phyloP scores from a whole-genome alignment of 2,113 vertebrate species.

The Corvus cornix region DNA sequence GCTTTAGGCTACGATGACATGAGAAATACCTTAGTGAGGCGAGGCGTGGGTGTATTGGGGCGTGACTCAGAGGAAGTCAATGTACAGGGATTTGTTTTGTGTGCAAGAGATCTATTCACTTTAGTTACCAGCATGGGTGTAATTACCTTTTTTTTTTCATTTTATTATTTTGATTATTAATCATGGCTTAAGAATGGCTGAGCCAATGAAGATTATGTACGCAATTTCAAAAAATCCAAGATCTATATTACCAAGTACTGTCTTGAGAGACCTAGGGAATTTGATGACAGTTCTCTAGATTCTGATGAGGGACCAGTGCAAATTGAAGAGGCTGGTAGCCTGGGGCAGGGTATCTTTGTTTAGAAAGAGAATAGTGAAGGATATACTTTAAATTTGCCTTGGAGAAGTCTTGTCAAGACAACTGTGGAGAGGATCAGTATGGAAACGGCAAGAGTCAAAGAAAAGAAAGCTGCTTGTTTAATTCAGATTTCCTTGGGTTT shows the following conservation, averaged over 20 bases:
- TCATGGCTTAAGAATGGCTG: conserved; percentile 68
- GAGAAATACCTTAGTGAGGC: conserved; percentile 76
- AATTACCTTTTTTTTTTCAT: conserved; percentile 43
- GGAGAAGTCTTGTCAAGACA: not conserved
- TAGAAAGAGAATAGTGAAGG: not conserved
- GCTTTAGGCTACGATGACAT: conserved; percentile 73
- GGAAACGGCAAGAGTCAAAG: not conserved
- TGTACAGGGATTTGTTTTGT: conserved; percentile 69
- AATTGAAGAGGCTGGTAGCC: not conserved
- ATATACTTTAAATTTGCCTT: not conserved
- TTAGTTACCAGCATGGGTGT: conserved; percentile 74
- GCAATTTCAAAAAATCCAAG: conserved; percentile 38
- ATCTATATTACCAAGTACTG: conserved; percentile 4
- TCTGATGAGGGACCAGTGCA: not conserved
- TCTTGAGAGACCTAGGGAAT: not conserved
- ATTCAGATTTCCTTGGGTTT: not conserved
- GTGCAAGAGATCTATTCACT: conserved; percentile 67
- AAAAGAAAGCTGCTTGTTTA: not conserved
- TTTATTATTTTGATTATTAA: conserved; percentile 75
- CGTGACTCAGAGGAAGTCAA: conserved; percentile 74
- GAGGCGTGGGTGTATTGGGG: conserved; percentile 76
- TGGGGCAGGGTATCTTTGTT: not conserved
- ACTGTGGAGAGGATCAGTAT: not conserved
- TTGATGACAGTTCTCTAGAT: not conserved
- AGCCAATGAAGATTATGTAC: conserved; percentile 45